Evolutionary conservation across 2,888 invertebrate species (phyloP).

Genomic region (Pandemis corylana): DNA sequence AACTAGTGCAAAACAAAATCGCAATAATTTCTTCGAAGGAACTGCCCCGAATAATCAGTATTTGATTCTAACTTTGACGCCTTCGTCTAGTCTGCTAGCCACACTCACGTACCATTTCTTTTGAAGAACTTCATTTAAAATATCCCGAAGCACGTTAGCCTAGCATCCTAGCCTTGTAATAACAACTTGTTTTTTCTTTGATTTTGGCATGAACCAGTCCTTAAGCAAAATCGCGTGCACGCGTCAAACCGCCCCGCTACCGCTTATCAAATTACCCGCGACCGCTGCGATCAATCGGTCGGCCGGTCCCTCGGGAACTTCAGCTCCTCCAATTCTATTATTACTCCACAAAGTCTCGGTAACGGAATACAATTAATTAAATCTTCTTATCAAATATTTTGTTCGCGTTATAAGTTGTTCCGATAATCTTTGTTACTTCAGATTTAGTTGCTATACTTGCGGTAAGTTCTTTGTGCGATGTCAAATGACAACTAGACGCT

Average conservation of each 20-base stretch:
- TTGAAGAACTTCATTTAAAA: too few species aligned
- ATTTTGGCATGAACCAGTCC: not conserved
- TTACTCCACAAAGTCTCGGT: conserved; percentile 30
- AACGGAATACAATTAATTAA: conserved; percentile 38
- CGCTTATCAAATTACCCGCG: conserved; percentile 13
- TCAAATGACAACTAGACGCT: too few species aligned
- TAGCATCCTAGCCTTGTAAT: not conserved
- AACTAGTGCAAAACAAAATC: too few species aligned
- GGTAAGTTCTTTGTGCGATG: not conserved
- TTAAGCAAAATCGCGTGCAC: not conserved
- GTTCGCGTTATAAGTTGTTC: conserved; percentile 11
- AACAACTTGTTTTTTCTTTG: not conserved
- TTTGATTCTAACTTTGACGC: too few species aligned
- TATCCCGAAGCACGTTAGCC: too few species aligned
- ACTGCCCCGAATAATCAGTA: too few species aligned
- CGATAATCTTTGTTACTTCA: conserved; percentile 19
- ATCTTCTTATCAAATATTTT: conserved; percentile 37
- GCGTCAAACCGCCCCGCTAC: not conserved
- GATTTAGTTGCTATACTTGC: conserved; percentile 14
- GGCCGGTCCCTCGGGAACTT: conserved; percentile 31
- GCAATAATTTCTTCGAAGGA: too few species aligned
- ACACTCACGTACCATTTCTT: too few species aligned
- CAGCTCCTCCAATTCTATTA: conserved; percentile 40
- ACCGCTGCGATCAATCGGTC: conserved; percentile 33
- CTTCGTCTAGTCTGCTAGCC: too few species aligned